A percentile compares a stretch with the other conserved stretches of the same genome.
Evolutionary conservation across 2,888 invertebrate species (phyloP).

Genomic region (Poecilus cupreus): DNA sequence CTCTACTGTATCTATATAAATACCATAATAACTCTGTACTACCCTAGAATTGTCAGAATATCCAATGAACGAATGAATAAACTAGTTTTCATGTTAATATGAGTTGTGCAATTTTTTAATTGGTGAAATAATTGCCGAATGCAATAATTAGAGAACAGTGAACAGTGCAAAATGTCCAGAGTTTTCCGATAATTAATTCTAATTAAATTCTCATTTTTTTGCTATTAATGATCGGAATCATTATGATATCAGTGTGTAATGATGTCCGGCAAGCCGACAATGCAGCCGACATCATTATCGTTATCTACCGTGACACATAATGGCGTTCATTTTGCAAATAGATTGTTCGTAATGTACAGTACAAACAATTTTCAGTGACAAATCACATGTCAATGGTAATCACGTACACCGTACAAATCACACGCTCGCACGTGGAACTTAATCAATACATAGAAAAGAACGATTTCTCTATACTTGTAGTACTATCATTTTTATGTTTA

Average conservation of each 20-base stretch:
- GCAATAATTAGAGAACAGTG: slow-evolving; percentile 6
- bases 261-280: slow-evolving; percentile 56
- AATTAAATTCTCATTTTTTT: slow-evolving; percentile 57
- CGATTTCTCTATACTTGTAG: not conserved
- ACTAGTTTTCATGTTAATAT: not conserved
- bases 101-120: not conserved
- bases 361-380: slow-evolving; percentile 55
- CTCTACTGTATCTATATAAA: no score
- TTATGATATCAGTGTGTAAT: slow-evolving; percentile 53
- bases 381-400: slow-evolving; percentile 50
- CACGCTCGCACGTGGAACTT: slow-evolving; percentile 1
- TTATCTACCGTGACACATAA: slow-evolving; percentile 54
- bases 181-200: slow-evolving; percentile 46
- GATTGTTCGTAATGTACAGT: slow-evolving; percentile 51
- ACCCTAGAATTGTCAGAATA: no score
- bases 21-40: no score
- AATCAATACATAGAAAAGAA: slow-evolving; percentile 10
- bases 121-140: not conserved
- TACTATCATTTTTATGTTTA: not conserved
- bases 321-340: slow-evolving; percentile 57
- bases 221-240: slow-evolving; percentile 54
- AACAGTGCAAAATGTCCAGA: slow-evolving; percentile 8
- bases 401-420: slow-evolving; percentile 1
- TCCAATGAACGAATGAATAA: no score
- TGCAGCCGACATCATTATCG: slow-evolving; percentile 51